Percentiles rank a stretch among this genome's conserved stretches.
Evolutionary conservation across 2,888 invertebrate genomes (phyloP).

Genomic region (Corbicula japonica): DNA sequence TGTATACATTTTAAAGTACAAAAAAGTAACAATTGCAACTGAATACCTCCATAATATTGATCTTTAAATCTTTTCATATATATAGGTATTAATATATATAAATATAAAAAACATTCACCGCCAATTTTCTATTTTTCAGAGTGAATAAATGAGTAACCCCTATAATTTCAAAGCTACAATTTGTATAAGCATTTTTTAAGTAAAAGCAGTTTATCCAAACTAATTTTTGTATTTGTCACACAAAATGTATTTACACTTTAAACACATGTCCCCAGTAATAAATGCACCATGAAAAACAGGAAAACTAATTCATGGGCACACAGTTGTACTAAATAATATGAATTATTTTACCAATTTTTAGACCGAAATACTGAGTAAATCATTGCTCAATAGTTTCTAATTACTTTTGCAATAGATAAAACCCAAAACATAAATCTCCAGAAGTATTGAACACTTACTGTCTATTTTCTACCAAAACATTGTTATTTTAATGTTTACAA

Average conservation of each 20-base stretch:
- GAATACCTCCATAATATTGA: background rate
- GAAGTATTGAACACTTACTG: no score
- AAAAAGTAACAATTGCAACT: conserved; percentile 8
- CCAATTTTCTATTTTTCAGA: background rate
- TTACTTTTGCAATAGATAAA: no score
- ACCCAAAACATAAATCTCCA: no score
- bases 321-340: background rate
- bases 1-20: background rate
- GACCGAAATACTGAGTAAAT: no score
- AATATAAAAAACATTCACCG: background rate
- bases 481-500: no score
- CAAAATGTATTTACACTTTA: background rate
- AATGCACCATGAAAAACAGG: no score
- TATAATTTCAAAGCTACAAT: background rate
- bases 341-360: no score
- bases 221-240: background rate
- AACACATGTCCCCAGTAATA: no score
- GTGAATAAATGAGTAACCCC: background rate
- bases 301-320: background rate
- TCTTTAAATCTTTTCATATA: background rate
- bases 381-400: no score
- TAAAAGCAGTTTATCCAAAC: background rate
- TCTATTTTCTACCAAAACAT: no score
- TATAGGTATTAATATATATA: background rate
- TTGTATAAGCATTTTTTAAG: background rate